A percentile compares a stretch with the other conserved stretches of the same genome.
phyloP scores from a whole-genome alignment of 2,797 vertebrate species.

The Pangasius krempfi region DNA sequence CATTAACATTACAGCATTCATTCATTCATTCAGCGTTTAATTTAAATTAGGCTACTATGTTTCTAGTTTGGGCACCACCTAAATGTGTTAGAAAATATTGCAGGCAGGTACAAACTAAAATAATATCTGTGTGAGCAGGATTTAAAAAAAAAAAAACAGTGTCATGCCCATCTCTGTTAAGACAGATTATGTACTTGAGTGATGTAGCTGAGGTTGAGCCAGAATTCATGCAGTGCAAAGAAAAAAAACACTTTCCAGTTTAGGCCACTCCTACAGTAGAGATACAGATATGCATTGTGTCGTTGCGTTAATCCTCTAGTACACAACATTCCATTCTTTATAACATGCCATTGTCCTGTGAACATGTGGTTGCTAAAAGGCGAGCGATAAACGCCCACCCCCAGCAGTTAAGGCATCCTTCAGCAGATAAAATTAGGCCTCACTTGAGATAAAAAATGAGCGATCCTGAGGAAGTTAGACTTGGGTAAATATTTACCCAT shows the following conservation, averaged over 20 bases:
- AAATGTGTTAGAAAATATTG: neutral
- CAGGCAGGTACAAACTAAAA: neutral
- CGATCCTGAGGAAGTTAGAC: conserved; percentile 46
- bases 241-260: neutral
- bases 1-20: neutral
- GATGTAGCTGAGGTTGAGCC: neutral
- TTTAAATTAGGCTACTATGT: neutral
- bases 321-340: conserved; percentile 5
- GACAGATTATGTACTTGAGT: neutral
- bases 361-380: conserved; percentile 25
- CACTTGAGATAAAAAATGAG: conserved; percentile 51
- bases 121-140: neutral
- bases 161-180: neutral
- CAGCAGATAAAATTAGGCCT: conserved; percentile 47
- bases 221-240: neutral
- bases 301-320: neutral
- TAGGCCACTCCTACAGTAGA: neutral
- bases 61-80: neutral
- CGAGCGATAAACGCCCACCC: conserved; percentile 38
- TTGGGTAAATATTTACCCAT: conserved; percentile 59
- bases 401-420: conserved; percentile 35
- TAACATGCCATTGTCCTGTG: conserved; percentile 31
- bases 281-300: neutral
- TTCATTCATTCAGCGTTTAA: neutral
- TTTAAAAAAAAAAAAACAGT: neutral